Evolutionary conservation across 2,797 vertebrate genomes (phyloP), one percentile per base, ranked within the genome.

Genomic region (Hapalemur alaotrensis): DNA sequence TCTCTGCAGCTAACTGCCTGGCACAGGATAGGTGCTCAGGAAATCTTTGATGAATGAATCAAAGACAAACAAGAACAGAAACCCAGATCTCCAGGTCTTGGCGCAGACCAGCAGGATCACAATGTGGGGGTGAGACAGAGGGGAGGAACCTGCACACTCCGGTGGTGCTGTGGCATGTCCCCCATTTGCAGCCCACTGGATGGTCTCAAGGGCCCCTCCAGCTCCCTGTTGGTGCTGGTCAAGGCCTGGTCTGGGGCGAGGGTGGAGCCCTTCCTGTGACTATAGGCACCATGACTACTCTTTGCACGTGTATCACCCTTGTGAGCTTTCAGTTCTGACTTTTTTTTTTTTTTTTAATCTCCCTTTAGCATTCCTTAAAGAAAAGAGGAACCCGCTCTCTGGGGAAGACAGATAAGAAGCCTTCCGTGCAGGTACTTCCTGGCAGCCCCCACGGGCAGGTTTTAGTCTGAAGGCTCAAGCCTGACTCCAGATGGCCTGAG

Each of bases 331-430:
- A 35, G 22, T 86, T 91, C 48, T 91, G 28, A 92, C 35, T 93
- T 38, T 52, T 69, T 70, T 48, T 94, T 41, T 25, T 72, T 72
- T 72, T 18, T 4, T 14, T 43, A 1, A 43, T 97, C n/a, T 97
- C 84, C 6, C 98, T 93, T 94, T 98, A 99, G 99, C 99, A 99
- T 97, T 99, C 99, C 95, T 98, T 99, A 98, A 99, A 99, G 99
- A 99, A 99, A 98, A 98, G 99, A 98, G 98, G 98, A 30, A 98
- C 99, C 38, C 99, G 99, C 65, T 99, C 99, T 93, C 96, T 99
- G 48, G 99, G 99, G 98, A 99, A 99, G 98, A 97, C 99, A 0
- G 99, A 99, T 81, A 99, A 99, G 99, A 99, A 99, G 96, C 96
- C 98, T 0, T 98, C 98, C 0, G 98, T 99, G 89, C 99, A 99